Percentiles rank a stretch among this genome's conserved stretches.
These are phyloP conservation scores for Argya squamiceps DNA, from an alignment of 2,797 vertebrate species.

Conservation along the genomic window DNA sequence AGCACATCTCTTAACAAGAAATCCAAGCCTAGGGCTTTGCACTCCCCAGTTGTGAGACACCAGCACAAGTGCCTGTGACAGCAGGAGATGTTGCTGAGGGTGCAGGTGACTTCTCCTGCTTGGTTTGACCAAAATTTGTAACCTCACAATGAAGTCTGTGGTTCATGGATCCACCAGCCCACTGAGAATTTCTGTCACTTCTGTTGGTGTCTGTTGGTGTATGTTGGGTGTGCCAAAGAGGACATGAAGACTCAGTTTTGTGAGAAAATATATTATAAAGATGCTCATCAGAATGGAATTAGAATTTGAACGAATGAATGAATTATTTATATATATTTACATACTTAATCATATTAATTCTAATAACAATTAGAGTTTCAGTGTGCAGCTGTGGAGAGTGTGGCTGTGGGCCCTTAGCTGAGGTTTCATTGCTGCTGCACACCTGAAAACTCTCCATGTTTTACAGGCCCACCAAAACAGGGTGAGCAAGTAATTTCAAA, in stretches of 20 bases:
- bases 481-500: background rate
- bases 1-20: background rate
- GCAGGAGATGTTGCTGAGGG: background rate
- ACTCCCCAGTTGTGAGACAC: background rate
- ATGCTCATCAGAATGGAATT: background rate
- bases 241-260: background rate
- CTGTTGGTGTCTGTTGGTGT: background rate
- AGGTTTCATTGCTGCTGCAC: background rate
- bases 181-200: background rate
- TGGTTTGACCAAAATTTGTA: background rate
- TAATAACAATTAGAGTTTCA: background rate
- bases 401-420: background rate
- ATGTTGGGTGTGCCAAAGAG: background rate
- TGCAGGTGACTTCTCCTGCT: background rate
- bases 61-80: background rate
- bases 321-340: background rate
- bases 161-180: background rate
- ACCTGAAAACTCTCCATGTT: background rate
- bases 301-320: background rate
- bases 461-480: fast-evolving
- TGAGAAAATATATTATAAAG: background rate
- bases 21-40: background rate
- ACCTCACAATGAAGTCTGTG: background rate
- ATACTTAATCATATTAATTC: background rate
- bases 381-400: background rate